Conservation (phyloP, 2,888 invertebrate species). For the Caenorhabditis drosophilae region DNA sequence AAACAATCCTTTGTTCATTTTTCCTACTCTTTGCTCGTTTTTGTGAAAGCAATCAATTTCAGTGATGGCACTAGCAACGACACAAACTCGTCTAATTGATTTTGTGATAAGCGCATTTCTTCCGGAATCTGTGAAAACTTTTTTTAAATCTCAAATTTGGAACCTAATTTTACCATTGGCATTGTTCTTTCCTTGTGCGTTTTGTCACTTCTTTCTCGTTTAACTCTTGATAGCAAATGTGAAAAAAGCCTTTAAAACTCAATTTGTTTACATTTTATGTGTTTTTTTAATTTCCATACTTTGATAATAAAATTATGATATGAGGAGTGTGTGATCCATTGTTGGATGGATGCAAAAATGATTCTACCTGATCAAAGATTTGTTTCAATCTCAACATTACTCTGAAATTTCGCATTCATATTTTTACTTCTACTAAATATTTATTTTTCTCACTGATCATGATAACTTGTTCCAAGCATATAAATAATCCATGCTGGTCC, state of each 20-base stretch:
- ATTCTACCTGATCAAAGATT: slow-evolving; percentile 82
- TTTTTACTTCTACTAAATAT: background rate
- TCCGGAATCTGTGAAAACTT: slow-evolving; percentile 77
- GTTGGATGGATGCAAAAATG: slow-evolving; percentile 89
- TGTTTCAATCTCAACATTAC: slow-evolving; percentile 74
- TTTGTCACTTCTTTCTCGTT: slow-evolving; percentile 74
- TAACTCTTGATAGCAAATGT: slow-evolving; percentile 70
- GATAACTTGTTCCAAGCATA: slow-evolving; percentile 53
- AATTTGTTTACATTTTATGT: too few relatives aligned
- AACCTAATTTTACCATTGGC: slow-evolving; percentile 6
- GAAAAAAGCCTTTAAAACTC: background rate
- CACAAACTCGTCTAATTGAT: slow-evolving; percentile 57
- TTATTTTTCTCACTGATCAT: slow-evolving; percentile 31
- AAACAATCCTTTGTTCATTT: slow-evolving; percentile 62
- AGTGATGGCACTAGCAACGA: slow-evolving; percentile 75
- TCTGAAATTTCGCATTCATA: background rate
- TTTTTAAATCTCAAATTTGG: too few relatives aligned
- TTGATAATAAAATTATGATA: slow-evolving; percentile 72
- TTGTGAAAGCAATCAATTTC: slow-evolving; percentile 80
- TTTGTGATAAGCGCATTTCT: slow-evolving; percentile 76
- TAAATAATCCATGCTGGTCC: slow-evolving; percentile 54
- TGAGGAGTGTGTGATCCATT: slow-evolving; percentile 78
- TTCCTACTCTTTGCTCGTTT: slow-evolving; percentile 65
- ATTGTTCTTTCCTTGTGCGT: slow-evolving; percentile 11
- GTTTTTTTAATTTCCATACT: slow-evolving; percentile 10